Evolutionary conservation across 1,140 invertebrate species (phyloP), one percentile per base, ranked within the genome.

Genomic region (Bombus balteatus): DNA sequence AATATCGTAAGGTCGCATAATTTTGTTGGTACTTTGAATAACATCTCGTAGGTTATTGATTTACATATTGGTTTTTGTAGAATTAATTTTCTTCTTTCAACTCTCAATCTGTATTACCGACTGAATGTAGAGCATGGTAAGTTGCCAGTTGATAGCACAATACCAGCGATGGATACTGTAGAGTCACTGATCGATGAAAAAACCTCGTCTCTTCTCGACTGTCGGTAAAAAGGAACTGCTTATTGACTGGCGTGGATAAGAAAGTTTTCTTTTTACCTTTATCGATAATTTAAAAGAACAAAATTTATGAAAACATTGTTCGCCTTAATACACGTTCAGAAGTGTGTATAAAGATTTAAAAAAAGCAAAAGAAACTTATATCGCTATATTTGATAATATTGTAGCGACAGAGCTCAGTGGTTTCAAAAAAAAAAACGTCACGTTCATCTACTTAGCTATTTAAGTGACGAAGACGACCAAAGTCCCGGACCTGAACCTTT

Each of bases 391-490:
- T 22, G 47, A 53, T 53, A 53, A 6, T 6, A 53, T 53, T 0
- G 18, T 53, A 22, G 0, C 0, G 5, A 53, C 5, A 53, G 1
- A 0, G 0, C 5, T 22, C 2, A 2, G 18, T 53, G 0, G 6
- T 18, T 18, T 1, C 6, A 53, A 53, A 53, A 22, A 0, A 18
- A 47, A 5, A 47, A 4, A 41, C 10, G 3, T 47, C 43, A 1
- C 15, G 47, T 47, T 47, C 47, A 0, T 22, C 0, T 47, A 18
- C 43, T 47, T 18, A 5, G 5, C 43, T 18, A 47, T 18, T 47
- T 47, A 47, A 47, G 47, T 0, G 47, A 18, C 15, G 15, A 47
- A 47, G 15, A 1, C 47, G 47, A 47, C 9, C 15, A 1, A 47
- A 6, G 5, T 53, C 5, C 18, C 47, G 6, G 18, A 18, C 15